Percentiles rank a stretch among this genome's conserved stretches.
These are phyloP conservation scores for Macropus fuliginosus DNA, from an alignment of 2,797 vertebrate species.

Conservation along the genomic window DNA sequence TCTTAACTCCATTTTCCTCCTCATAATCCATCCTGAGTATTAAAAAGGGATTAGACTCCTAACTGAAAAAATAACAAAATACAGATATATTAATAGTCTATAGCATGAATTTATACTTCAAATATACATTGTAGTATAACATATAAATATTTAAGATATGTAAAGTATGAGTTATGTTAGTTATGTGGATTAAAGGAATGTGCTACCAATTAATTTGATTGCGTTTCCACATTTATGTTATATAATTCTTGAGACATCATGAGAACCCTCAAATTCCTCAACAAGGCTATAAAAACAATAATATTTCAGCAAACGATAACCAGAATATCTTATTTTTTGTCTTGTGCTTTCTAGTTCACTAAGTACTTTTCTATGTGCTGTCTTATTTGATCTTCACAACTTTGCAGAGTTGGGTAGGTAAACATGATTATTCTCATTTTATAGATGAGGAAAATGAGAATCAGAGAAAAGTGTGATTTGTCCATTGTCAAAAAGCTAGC, in stretches of 20 bases:
- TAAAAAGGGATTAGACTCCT: not conserved
- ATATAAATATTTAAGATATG: too few species aligned
- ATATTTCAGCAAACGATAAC: not conserved
- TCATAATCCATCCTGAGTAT: not conserved
- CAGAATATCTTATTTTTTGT: not conserved
- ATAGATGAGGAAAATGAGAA: not conserved
- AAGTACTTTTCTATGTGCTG: not conserved
- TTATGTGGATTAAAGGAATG: not conserved
- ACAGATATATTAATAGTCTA: not conserved
- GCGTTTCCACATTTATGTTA: not conserved
- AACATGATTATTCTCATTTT: not conserved
- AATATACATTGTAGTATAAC: not conserved
- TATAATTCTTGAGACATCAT: not conserved
- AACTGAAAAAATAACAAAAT: not conserved
- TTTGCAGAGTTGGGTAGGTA: not conserved
- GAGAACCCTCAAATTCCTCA: not conserved
- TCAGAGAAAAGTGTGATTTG: not conserved
- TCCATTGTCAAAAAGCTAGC: not conserved
- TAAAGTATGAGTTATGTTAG: not conserved
- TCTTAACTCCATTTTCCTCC: not conserved
- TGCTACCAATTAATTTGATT: not conserved
- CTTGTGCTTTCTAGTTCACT: not conserved
- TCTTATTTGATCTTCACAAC: not conserved
- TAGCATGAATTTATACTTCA: not conserved
- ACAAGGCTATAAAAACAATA: not conserved